These are phyloP conservation scores for Anthopleura sola DNA, from an alignment of 64 coral and sea anemone species.

Conservation along the genomic window DNA sequence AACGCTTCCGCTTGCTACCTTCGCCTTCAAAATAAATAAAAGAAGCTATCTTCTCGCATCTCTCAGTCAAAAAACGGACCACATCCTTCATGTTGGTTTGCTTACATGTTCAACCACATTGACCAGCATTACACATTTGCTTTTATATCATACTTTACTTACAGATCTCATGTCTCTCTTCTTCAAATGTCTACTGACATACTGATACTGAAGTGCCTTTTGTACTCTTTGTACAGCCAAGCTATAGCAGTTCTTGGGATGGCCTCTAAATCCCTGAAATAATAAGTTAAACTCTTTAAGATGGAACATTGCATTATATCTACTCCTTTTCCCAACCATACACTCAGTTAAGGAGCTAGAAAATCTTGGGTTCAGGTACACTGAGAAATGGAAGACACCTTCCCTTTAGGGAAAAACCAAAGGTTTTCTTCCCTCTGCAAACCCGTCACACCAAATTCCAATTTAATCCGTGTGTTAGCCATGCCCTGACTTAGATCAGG, in stretches of 20 bases:
- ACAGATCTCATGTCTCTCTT: slow-evolving; percentile 99
- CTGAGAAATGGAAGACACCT: too few relatives aligned
- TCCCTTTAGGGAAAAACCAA: too few relatives aligned
- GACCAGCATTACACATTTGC: not conserved
- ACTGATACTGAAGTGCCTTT: slow-evolving; percentile 89
- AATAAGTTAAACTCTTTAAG: not conserved
- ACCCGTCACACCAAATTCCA: too few relatives aligned
- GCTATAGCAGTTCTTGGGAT: slow-evolving; percentile 95
- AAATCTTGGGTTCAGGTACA: too few relatives aligned
- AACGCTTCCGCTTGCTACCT: not conserved
- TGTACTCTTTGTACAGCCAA: slow-evolving; percentile 88
- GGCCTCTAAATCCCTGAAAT: slow-evolving; percentile 80
- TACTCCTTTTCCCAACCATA: too few relatives aligned
- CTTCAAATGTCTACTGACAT: slow-evolving; percentile 77
- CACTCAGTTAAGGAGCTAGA: too few relatives aligned
- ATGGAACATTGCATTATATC: too few relatives aligned
- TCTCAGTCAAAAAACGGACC: not conserved
- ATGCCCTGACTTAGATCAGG: too few relatives aligned
- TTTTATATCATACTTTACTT: slow-evolving; percentile 16
- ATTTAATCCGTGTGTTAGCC: too few relatives aligned
- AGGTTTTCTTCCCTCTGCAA: too few relatives aligned
- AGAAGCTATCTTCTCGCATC: not conserved
- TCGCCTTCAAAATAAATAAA: not conserved
- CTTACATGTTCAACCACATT: too few relatives aligned
- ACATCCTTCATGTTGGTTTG: too few relatives aligned